Conservation (phyloP, 1,140 invertebrate genomes). For the Drosophila varians region DNA sequence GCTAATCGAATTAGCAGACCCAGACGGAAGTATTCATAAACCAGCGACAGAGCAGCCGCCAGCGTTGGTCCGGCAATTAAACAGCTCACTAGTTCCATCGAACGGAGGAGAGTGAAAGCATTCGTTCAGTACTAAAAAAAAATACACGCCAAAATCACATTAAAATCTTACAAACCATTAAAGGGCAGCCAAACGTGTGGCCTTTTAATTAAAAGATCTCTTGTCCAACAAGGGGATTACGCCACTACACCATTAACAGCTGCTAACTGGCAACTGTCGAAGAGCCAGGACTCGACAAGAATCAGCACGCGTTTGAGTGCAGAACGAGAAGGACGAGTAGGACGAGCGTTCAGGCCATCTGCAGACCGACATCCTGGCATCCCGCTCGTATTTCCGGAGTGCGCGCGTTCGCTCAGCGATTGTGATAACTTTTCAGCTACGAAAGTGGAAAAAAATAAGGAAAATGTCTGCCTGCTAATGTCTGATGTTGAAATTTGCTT, state of each 20-base stretch:
- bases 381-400: conserved; percentile 77
- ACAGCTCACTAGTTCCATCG: conserved; percentile 23
- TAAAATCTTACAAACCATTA: conserved; percentile 73
- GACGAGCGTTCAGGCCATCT: conserved; percentile 26
- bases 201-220: conserved; percentile 74
- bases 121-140: conserved; percentile 6
- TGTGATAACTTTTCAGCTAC: conserved; percentile 59
- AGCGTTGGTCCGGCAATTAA: conserved; percentile 28
- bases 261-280: conserved; percentile 18
- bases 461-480: conserved; percentile 70
- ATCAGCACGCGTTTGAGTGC: conserved; percentile 47
- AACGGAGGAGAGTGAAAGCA: conserved; percentile 6
- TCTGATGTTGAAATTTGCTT: conserved; percentile 63
- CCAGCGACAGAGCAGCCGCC: conserved; percentile 19
- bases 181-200: conserved; percentile 61
- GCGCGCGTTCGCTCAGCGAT: conserved; percentile 63
- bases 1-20: conserved; percentile 50
- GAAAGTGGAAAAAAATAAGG: conserved; percentile 16
- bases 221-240: conserved; percentile 41
- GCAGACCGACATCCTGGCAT: conserved; percentile 59
- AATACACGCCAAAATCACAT: conserved; percentile 1
- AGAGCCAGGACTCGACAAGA: conserved; percentile 22
- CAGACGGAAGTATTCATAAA: conserved; percentile 54
- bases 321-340: not conserved
- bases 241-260: conserved; percentile 68